Evolutionary conservation across 2,113 vertebrate genomes (phyloP).

Genomic region (Xiphophorus hellerii): DNA sequence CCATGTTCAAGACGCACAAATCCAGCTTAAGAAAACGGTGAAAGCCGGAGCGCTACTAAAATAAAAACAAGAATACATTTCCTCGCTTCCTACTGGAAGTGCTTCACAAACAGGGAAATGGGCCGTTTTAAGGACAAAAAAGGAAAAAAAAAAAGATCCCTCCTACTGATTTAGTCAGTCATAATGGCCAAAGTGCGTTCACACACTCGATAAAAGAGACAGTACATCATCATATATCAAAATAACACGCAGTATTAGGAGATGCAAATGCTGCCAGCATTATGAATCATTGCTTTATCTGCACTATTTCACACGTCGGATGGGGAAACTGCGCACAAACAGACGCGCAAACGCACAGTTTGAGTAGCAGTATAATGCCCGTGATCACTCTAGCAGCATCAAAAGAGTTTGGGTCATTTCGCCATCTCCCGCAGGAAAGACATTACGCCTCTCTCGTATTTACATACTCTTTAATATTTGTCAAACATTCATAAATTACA

Average conservation of each 20-base stretch:
- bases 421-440: conserved; percentile 98
- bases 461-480: conserved; percentile 99
- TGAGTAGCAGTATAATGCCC: conserved; percentile 92
- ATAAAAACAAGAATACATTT: conserved; percentile 43
- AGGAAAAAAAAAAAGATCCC: conserved; percentile 26
- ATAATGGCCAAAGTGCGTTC: conserved; percentile 72
- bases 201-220: conserved; percentile 68
- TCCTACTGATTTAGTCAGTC: conserved; percentile 71
- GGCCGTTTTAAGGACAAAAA: conserved; percentile 61
- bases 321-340: conserved; percentile 87
- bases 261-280: conserved; percentile 95
- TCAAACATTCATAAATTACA: conserved; percentile 99
- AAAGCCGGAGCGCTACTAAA: conserved; percentile 18
- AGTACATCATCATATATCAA: conserved; percentile 98
- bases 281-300: conserved; percentile 99
- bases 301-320: conserved; percentile 99
- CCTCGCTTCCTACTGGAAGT: conserved; percentile 46
- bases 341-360: conserved; percentile 89
- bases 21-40: conserved; percentile 10
- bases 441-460: conserved; percentile 96
- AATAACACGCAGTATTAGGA: conserved; percentile 87
- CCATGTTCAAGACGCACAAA: not conserved
- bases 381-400: conserved; percentile 96
- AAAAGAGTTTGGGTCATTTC: conserved; percentile 98
- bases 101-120: conserved; percentile 73